Conservation (phyloP, 2,797 vertebrate species). For the Rhynchotus rufescens region DNA sequence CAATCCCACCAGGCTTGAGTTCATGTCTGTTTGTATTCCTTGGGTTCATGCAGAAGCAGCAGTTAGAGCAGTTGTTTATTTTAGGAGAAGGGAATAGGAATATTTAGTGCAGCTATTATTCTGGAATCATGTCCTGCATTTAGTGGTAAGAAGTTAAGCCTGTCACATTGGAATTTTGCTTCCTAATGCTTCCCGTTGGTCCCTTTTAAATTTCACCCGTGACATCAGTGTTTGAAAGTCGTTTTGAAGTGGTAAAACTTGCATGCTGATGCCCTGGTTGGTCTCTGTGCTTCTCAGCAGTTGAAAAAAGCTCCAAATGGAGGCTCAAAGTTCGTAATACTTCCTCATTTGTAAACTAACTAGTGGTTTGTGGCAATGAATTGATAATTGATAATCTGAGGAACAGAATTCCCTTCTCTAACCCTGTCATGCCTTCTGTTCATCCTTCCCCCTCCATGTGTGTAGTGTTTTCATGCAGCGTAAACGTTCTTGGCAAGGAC, state of each 20-base stretch:
- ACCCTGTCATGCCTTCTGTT: not conserved
- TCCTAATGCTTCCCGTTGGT: not conserved
- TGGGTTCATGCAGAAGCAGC: not conserved
- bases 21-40: not conserved
- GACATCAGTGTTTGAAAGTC: not conserved
- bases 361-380: not conserved
- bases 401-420: not conserved
- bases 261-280: rapidly evolving
- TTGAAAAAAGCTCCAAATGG: not conserved
- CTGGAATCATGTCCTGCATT: rapidly evolving
- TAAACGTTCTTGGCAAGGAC: not conserved
- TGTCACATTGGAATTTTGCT: not conserved
- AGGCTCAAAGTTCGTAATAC: not conserved
- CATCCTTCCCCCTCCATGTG: no score
- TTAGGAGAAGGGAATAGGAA: no score
- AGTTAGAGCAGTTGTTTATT: not conserved
- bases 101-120: not conserved
- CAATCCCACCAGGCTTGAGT: not conserved
- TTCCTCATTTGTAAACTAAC: not conserved
- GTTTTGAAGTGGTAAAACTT: not conserved
- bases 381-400: not conserved
- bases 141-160: not conserved
- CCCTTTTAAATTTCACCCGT: not conserved
- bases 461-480: not conserved
- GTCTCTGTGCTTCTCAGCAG: not conserved